Evolutionary conservation across 2,113 vertebrate genomes (phyloP).

Genomic region (Cyanoramphus novaezelandiae): DNA sequence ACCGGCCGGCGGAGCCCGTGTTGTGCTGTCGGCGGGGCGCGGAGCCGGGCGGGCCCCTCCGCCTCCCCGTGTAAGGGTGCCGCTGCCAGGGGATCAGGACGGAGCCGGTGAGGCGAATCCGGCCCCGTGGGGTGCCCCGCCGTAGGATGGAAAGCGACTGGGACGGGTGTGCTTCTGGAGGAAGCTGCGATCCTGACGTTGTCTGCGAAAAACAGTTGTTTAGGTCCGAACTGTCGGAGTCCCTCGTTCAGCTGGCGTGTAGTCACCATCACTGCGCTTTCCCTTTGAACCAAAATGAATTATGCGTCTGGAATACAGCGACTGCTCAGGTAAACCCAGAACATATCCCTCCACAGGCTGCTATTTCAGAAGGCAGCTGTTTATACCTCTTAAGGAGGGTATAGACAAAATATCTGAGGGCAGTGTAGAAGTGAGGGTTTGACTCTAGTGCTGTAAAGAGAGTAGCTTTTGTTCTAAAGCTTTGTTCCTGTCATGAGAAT

Average conservation of each 20-base stretch:
- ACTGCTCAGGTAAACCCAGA: constrained; percentile 66
- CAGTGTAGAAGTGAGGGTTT: not conserved
- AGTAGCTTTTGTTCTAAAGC: not conserved
- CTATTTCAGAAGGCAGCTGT: not conserved
- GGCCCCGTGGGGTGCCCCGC: accelerated
- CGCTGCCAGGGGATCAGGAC: not conserved
- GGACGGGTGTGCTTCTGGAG: not conserved
- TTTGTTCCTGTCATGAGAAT: not conserved
- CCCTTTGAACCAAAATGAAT: constrained; percentile 64
- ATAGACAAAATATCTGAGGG: not conserved
- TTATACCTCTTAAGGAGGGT: not conserved
- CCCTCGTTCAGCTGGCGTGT: constrained; percentile 80
- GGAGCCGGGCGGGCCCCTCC: too few relatives aligned
- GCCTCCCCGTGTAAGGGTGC: too few relatives aligned
- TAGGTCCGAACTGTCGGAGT: constrained; percentile 24
- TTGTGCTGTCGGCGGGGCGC: too few relatives aligned
- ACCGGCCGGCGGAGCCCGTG: not conserved
- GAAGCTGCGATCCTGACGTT: not conserved
- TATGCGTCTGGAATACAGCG: constrained; percentile 74
- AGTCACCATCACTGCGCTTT: constrained; percentile 71
- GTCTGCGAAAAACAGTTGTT: constrained; percentile 70
- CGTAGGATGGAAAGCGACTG: not conserved
- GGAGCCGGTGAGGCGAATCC: not conserved
- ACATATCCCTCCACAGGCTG: not conserved
- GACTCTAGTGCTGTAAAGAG: not conserved